Evolutionary conservation across 2,888 invertebrate genomes (phyloP).

Genomic region (Sialis lutaria): DNA sequence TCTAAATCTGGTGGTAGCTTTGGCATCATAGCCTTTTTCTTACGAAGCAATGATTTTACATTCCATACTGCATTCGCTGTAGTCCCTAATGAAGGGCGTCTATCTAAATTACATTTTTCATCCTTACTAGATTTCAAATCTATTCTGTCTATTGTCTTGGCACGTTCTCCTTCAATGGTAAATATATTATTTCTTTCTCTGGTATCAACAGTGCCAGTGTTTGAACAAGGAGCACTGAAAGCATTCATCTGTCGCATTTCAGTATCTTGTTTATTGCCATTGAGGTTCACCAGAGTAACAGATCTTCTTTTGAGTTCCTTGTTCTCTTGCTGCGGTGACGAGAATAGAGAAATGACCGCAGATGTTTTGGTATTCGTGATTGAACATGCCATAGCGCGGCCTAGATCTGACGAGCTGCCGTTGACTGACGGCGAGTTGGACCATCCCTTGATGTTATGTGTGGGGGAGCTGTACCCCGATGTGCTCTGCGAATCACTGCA

Average conservation of each 20-base stretch:
- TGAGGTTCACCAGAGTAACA: conserved; percentile 25
- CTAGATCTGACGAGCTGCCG: conserved; percentile 20
- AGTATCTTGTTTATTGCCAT: conserved; percentile 15
- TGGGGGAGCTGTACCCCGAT: conserved; percentile 31
- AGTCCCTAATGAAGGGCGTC: conserved; percentile 9
- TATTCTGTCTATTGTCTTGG: conserved; percentile 1
- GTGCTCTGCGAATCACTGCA: conserved; percentile 28
- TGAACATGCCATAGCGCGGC: conserved; percentile 21
- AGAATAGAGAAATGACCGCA: conserved; percentile 25
- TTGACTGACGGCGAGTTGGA: conserved; percentile 25
- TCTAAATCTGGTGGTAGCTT: conserved; percentile 28
- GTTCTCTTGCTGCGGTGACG: conserved; percentile 11
- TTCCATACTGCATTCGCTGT: conserved; percentile 15
- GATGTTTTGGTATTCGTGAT: conserved; percentile 26
- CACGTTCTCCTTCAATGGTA: conserved; percentile 4
- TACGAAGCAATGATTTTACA: conserved; percentile 22
- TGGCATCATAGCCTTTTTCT: conserved; percentile 20
- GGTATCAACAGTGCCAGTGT: conserved; percentile 7
- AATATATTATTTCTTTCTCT: conserved; percentile 4
- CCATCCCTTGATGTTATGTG: conserved; percentile 20
- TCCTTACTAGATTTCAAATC: conserved; percentile 5
- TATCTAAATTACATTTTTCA: conserved; percentile 1
- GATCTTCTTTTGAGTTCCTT: conserved; percentile 20
- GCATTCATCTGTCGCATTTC: conserved; percentile 7
- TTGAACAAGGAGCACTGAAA: conserved; percentile 3